Evolutionary conservation across 53 echinoderm and acorn worm species (phyloP).

Genomic region (Holothuria scabra): DNA sequence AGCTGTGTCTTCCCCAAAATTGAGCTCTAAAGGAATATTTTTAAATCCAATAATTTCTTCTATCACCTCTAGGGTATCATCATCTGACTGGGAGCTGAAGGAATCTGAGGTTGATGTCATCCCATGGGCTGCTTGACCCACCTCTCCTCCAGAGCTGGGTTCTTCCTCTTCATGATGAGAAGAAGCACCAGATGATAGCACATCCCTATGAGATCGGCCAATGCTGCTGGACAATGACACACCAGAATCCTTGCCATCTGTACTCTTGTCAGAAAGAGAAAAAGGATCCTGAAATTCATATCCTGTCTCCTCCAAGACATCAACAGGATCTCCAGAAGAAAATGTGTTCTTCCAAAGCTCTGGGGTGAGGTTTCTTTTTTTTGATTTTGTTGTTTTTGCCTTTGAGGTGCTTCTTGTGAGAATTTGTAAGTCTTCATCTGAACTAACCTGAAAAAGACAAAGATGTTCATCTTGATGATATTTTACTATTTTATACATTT

Average conservation of each 20-base stretch:
- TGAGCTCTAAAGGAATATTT: slow-evolving; percentile 8
- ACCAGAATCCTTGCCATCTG: slow-evolving; percentile 31
- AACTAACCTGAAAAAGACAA: slow-evolving; percentile 74
- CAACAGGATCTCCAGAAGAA: neutral
- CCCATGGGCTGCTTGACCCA: neutral
- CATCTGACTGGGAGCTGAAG: slow-evolving; percentile 33
- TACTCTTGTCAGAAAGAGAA: slow-evolving; percentile 7
- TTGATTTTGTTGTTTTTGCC: slow-evolving; percentile 48
- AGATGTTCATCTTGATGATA: neutral
- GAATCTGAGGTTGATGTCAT: slow-evolving; percentile 14
- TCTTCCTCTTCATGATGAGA: neutral
- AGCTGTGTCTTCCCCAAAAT: neutral
- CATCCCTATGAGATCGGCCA: neutral
- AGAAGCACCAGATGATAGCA: neutral
- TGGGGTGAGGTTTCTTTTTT: slow-evolving; percentile 52
- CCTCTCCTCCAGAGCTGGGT: neutral
- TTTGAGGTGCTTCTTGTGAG: slow-evolving; percentile 72
- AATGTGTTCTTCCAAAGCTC: slow-evolving; percentile 52
- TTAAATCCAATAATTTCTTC: slow-evolving; percentile 46
- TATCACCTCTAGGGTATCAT: slow-evolving; percentile 44
- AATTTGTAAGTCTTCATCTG: slow-evolving; percentile 92
- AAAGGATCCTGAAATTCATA: slow-evolving; percentile 42
- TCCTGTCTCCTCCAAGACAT: neutral
- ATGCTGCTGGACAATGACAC: neutral
- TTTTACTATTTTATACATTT: no score